Base-by-base conservation (phyloP, 2,113 vertebrate species). In the Protobothrops flavoviridis region DNA sequence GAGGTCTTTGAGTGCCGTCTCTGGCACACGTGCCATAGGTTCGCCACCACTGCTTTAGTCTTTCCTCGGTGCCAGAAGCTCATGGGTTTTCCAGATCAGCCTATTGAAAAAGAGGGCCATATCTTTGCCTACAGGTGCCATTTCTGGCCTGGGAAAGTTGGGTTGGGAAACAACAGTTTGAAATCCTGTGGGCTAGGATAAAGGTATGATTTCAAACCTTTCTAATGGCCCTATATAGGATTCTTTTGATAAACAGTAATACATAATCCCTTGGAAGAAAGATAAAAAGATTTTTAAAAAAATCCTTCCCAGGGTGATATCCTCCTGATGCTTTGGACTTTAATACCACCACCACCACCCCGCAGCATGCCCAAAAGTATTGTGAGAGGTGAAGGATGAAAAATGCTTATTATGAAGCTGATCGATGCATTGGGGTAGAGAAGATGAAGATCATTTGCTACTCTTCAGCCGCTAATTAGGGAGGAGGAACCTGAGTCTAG, bases 291-390 rank as follows among this genome's bases (percentile, higher is more conserved):
- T n/a, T n/a, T n/a, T 21, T 5, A 61, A 64, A 29, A 13, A 5
- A 20, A 20, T 81, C 29, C 13, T 74, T 17, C 13, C 64, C 29
- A 17, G n/a, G 12, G 13, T 69, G 29, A 5, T 15, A 29, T 11
- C 26, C 10, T 81, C 33, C 74, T 43, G 33, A 39, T 81, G 74
- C 74, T 21, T 9, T 9, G 33, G 33, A 81, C 74, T 81, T 81
- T 39, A 81, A 39, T 39, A 39, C 6, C 1, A n/a, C 6, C 33
- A 17, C 5, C n/a, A 0, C n/a, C 2, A 0, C 1, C 24, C 57
- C 57, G 59, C 59, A n/a, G 64, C 69, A 5, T 8, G 33, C 17
- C 74, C 74, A 39, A 3, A 81, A 21, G 7, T 81, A 43, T 81
- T 81, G 33, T 81, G 33, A 20, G 33, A 81, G 7, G 0, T 0